Percentiles rank a stretch among this genome's conserved stretches.
These are phyloP conservation scores for Brachirus orientalis DNA, from an alignment of 2,113 vertebrate genomes.

Conservation along the genomic window DNA sequence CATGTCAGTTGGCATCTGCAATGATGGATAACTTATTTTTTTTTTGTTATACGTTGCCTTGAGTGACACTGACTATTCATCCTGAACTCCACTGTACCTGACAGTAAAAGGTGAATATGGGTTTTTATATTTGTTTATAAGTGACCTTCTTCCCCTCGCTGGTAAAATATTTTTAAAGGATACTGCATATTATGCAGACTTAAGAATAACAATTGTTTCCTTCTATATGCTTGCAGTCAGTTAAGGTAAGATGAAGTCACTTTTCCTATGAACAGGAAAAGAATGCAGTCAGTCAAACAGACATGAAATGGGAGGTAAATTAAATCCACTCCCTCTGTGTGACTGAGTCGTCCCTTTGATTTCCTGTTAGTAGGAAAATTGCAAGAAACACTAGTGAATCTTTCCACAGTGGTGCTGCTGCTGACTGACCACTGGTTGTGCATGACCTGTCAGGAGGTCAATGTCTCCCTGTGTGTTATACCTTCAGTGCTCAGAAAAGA, in stretches of 20 bases:
- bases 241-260: not conserved
- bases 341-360: slow-evolving; percentile 47
- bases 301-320: slow-evolving; percentile 16
- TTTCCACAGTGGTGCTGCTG: slow-evolving; percentile 15
- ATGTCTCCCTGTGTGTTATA: not conserved
- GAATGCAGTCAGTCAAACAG: slow-evolving; percentile 25
- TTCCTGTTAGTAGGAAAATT: slow-evolving; percentile 41
- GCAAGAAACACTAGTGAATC: not conserved
- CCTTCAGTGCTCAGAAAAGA: not conserved
- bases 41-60: no score
- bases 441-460: slow-evolving; percentile 14
- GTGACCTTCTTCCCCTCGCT: not conserved
- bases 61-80: no score
- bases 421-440: not conserved
- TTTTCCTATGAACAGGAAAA: slow-evolving; percentile 19
- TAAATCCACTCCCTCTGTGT: slow-evolving; percentile 17
- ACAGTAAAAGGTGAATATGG: no score
- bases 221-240: not conserved
- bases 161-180: not conserved
- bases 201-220: not conserved
- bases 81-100: no score
- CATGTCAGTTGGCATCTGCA: no score
- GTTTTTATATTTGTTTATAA: not conserved
- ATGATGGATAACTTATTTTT: no score
- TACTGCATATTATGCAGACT: not conserved